Conservation (phyloP, 1,140 invertebrate species). For the Brachionus plicatilis region DNA sequence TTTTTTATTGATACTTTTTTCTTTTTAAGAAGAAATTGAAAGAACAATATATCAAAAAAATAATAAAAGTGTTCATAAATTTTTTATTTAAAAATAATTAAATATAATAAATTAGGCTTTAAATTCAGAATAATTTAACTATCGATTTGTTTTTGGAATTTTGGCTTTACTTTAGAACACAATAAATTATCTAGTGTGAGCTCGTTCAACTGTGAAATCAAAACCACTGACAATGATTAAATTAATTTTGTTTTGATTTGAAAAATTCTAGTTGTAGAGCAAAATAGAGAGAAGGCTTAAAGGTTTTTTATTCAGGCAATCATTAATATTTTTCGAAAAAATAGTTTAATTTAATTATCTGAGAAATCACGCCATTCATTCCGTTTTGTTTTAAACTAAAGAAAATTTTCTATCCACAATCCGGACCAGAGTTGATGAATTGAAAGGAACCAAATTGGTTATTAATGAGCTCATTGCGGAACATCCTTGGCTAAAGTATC, state of each 20-base stretch:
- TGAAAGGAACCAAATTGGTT: not conserved
- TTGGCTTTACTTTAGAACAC: not conserved
- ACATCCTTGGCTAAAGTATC: not conserved
- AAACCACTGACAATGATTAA: not conserved
- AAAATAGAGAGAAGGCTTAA: not conserved
- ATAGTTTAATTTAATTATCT: conserved; percentile 20
- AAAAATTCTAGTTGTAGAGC: not conserved
- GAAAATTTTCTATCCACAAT: not conserved
- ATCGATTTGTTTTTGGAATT: not conserved
- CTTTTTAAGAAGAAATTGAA: no score
- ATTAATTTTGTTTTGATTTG: not conserved
- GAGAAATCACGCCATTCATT: conserved; percentile 6
- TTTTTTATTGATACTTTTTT: no score
- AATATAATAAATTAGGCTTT: no score
- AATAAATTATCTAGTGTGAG: not conserved
- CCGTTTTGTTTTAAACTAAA: not conserved
- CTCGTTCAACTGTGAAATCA: not conserved
- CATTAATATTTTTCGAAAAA: not conserved
- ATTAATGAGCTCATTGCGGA: not conserved
- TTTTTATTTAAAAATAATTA: no score
- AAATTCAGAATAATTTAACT: not conserved
- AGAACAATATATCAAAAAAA: no score
- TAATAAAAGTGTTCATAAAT: no score
- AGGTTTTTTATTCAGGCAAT: conserved; percentile 1
- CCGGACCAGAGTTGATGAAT: not conserved